Percentiles rank a stretch among this genome's conserved stretches.
These are phyloP conservation scores for Chelidonichthys spinosus DNA, from an alignment of 2,797 vertebrate genomes.

Conservation along the genomic window DNA sequence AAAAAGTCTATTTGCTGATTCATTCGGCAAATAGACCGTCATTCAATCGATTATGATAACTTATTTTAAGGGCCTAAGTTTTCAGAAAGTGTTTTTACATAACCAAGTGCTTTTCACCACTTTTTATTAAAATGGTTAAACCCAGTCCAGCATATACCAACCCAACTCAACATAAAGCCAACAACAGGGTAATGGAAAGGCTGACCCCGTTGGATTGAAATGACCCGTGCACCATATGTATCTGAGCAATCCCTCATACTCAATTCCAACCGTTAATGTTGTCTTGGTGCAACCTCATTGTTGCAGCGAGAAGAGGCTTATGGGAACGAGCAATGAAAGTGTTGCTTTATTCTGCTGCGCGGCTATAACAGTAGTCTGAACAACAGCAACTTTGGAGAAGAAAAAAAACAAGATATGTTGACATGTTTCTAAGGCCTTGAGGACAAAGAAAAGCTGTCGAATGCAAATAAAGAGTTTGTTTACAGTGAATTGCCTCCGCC, in stretches of 20 bases:
- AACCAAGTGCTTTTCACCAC: not conserved
- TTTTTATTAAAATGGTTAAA: slow-evolving; percentile 42
- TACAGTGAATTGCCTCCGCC: slow-evolving; percentile 23
- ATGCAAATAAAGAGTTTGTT: slow-evolving; percentile 39
- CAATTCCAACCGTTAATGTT: slow-evolving; percentile 41
- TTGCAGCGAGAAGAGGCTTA: slow-evolving; percentile 29
- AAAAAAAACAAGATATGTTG: not conserved
- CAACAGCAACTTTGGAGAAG: slow-evolving; percentile 8
- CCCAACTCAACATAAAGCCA: slow-evolving; percentile 43
- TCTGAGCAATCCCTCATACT: slow-evolving; percentile 46
- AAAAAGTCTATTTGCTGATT: too few species aligned
- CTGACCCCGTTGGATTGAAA: slow-evolving; percentile 64
- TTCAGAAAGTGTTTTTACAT: not conserved
- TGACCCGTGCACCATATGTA: slow-evolving; percentile 51
- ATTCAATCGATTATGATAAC: not conserved
- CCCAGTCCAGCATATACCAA: slow-evolving; percentile 19
- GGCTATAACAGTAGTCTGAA: not conserved
- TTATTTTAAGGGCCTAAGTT: not conserved
- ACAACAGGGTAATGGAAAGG: slow-evolving; percentile 61
- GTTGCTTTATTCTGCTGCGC: not conserved
- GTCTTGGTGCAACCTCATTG: slow-evolving; percentile 22
- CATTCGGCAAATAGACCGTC: too few species aligned
- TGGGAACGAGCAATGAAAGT: not conserved
- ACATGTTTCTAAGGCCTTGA: slow-evolving; percentile 3
- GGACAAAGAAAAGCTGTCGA: not conserved